Base-by-base conservation (phyloP, 2,797 vertebrate genomes). In the Dallia pectoralis region DNA sequence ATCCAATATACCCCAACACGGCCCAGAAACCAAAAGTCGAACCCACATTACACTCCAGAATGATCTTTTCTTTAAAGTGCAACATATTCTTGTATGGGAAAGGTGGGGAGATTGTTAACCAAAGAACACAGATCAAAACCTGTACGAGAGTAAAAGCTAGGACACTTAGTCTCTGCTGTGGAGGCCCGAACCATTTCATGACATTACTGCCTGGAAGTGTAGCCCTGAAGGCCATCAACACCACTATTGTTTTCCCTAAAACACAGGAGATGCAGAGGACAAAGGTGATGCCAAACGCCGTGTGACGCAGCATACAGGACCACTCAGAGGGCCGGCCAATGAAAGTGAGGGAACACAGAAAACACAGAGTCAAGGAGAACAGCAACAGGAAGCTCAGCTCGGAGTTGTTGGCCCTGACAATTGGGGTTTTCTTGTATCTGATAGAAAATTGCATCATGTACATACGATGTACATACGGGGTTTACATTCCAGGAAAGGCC, bases 271-370 rank as follows among this genome's bases (percentile, higher is more conserved):
- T 91, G 32, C 89, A 92, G 68, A 94, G 89, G 4, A 92, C 89
- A 63, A 93, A 92, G 7, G 89, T 93, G 82, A 93, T 90, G 12
- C 93, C 89, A 12, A 93, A 93, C 0, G 86, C 90, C n/a, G 91
- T 92, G 86, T 94, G 91, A 0, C 90, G 79, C 80, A 94, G 85
- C 90, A 92, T 93, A 82, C 92, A 93, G 77, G 92, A 93, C 91
- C 91, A 92, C 27, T 87, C 73, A 73, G 91, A 86, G 70, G 91
- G 93, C 6, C 69, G 87, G 0, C 92, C 92, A 0, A 93, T 91
- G 79, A 92, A 91, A 47, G 90, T 93, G 47, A 93, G 76, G 59
- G 93, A 92, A 11, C 90, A 93, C 64, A 93, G 86, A 75, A 93
- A 92, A 72, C 91, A 93, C 76, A 93, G 79, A 56, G 77, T 89